Conservation (phyloP, 2,797 vertebrate genomes). For the Heliangelus exortis region DNA sequence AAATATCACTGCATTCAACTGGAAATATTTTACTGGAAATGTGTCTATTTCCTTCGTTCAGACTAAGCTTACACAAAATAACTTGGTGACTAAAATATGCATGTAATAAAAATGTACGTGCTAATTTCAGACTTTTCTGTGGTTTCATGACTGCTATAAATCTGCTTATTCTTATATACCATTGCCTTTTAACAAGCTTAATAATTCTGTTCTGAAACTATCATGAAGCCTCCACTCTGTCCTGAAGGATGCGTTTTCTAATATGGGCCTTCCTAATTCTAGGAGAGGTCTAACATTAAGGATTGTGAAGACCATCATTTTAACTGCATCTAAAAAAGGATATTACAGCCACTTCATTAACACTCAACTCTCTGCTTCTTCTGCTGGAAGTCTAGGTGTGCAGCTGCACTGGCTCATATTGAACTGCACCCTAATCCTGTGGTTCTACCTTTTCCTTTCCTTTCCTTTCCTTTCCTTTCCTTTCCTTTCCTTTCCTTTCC, state of each 20-base stretch:
- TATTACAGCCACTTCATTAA: not conserved
- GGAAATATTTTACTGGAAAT: conserved; percentile 65
- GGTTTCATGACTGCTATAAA: conserved; percentile 8
- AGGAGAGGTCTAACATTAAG: not conserved
- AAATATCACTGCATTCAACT: conserved; percentile 50
- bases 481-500: not conserved
- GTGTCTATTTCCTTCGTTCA: conserved; percentile 4
- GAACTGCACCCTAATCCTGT: not conserved
- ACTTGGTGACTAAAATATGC: not conserved
- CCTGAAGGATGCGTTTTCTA: not conserved
- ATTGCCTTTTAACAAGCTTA: not conserved
- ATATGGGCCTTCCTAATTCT: not conserved
- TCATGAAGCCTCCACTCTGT: not conserved
- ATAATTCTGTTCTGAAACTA: not conserved
- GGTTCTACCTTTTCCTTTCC: not conserved
- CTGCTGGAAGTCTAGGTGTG: not conserved
- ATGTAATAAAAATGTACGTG: conserved; percentile 6
- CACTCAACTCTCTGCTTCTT: not conserved
- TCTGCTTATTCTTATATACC: not conserved
- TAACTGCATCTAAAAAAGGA: not conserved
- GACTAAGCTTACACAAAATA: conserved; percentile 20
- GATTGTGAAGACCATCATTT: not conserved
- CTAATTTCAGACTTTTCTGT: conserved; percentile 34
- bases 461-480: no score
- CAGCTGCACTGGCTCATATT: not conserved